Percentiles rank a stretch among this genome's conserved stretches.
These are phyloP conservation scores for Tokudaia tokunoshimensis DNA, from an alignment of 2,797 vertebrate species.

Conservation along the genomic window DNA sequence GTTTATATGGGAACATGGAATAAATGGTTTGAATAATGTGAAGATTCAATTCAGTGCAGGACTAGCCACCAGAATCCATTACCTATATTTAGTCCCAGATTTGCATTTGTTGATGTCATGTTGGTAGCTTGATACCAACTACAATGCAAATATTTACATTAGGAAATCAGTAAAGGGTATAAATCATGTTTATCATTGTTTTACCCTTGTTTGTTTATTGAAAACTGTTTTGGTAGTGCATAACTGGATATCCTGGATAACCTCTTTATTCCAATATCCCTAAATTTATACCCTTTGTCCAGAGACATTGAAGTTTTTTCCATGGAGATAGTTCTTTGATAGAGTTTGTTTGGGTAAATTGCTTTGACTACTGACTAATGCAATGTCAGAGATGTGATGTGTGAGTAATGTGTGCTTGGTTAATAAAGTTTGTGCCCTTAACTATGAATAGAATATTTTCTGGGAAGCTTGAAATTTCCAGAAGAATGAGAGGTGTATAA, in stretches of 20 bases:
- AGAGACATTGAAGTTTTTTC: constrained; percentile 29
- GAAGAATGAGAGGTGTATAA: constrained; percentile 8
- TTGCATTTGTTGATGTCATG: not conserved
- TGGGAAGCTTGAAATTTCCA: constrained; percentile 36
- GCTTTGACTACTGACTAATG: not conserved
- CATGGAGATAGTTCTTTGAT: not conserved
- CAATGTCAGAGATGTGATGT: constrained; percentile 24
- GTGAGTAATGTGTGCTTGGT: constrained; percentile 31
- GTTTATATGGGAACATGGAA: not conserved
- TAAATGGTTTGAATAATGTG: not conserved
- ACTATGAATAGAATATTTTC: constrained; percentile 34
- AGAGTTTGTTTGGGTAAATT: not conserved
- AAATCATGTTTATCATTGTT: constrained; percentile 4
- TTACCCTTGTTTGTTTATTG: constrained; percentile 28
- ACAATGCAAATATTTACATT: constrained; percentile 12
- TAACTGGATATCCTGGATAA: not conserved
- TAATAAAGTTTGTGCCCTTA: constrained; percentile 26
- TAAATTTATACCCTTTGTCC: not conserved
- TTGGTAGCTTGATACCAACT: constrained; percentile 49
- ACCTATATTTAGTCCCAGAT: not conserved
- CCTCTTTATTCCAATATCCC: constrained; percentile 24
- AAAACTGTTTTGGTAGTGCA: constrained; percentile 28
- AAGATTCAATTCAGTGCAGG: constrained; percentile 12
- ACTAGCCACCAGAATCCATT: not conserved
- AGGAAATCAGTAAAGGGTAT: constrained; percentile 23